phyloP scores from a whole-genome alignment of 2,888 invertebrate genomes.

The Mesorhabditis sp. region DNA sequence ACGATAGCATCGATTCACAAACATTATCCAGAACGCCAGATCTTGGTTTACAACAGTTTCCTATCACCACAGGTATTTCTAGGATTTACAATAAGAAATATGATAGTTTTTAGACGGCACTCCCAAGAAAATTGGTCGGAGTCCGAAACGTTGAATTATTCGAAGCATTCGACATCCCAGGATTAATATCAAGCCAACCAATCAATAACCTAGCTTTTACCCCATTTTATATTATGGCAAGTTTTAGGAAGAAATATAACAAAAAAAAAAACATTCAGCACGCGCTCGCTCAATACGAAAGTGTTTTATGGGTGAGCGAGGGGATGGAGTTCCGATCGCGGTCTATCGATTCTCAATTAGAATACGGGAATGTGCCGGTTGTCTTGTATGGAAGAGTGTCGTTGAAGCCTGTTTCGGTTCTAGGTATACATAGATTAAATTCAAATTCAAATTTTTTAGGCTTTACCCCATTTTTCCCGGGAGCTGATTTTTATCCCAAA shows the following conservation, averaged over 20 bases:
- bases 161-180: conserved; percentile 6
- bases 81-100: background rate
- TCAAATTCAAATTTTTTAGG: background rate
- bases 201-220: background rate
- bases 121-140: background rate
- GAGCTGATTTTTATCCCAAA: background rate
- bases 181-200: background rate
- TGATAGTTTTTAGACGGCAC: background rate
- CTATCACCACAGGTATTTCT: background rate
- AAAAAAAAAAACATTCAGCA: background rate
- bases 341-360: background rate
- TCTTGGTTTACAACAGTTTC: background rate
- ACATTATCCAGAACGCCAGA: background rate
- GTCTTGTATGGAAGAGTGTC: background rate
- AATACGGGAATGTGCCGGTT: background rate
- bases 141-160: conserved; percentile 1
- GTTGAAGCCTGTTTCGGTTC: background rate
- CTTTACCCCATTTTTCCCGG: background rate
- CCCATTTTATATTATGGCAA: conserved; percentile 1
- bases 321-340: background rate
- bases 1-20: background rate
- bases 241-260: background rate
- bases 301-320: background rate
- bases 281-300: background rate
- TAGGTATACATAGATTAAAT: background rate